Percentiles rank a stretch among this genome's conserved stretches.
These are phyloP conservation scores for Anisognathus igniventris DNA, from an alignment of 2,797 vertebrate species.

Conservation along the genomic window DNA sequence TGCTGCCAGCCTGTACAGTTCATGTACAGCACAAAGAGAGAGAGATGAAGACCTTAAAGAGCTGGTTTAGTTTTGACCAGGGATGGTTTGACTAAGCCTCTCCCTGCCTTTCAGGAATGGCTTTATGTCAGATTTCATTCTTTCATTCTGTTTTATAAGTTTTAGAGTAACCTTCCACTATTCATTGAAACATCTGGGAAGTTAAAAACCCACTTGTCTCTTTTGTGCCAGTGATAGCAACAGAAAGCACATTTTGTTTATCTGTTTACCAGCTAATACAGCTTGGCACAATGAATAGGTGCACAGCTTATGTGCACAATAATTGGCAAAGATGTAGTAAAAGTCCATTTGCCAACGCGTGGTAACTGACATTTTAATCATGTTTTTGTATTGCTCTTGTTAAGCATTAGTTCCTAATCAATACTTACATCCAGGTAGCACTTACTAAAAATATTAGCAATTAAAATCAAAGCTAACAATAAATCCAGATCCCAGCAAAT, in stretches of 20 bases:
- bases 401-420: not conserved
- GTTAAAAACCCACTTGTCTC: not conserved
- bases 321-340: not conserved
- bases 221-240: not conserved
- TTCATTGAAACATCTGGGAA: not conserved
- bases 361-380: not conserved
- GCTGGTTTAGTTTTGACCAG: not conserved
- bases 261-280: not conserved
- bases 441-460: not conserved
- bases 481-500: not conserved
- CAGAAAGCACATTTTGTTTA: not conserved
- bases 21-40: not conserved
- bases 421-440: not conserved
- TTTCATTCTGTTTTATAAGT: not conserved
- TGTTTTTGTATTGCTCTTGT: not conserved
- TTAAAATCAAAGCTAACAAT: not conserved
- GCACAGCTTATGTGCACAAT: not conserved
- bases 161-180: not conserved
- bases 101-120: not conserved
- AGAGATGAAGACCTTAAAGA: not conserved
- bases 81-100: not conserved
- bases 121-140: not conserved
- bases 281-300: not conserved
- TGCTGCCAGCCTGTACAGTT: not conserved
- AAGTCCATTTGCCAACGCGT: not conserved